Conservation (phyloP, 2,113 vertebrate species). For the Platysternon megacephalum region DNA sequence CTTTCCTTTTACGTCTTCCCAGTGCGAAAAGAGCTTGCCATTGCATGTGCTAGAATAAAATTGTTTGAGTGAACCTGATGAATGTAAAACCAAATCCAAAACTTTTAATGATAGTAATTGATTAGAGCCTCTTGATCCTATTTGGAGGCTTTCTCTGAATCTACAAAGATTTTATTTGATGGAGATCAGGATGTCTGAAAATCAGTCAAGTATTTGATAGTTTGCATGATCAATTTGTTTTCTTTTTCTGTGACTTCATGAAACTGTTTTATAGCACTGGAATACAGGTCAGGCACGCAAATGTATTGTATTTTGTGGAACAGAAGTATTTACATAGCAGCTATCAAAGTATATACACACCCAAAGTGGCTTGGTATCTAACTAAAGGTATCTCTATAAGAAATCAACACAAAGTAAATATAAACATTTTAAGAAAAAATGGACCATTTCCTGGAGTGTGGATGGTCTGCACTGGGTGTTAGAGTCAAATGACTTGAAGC, state of each 20-base stretch:
- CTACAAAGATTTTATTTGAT: not conserved
- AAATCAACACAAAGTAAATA: not conserved
- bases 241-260: not conserved
- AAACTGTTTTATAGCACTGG: not conserved
- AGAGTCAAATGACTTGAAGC: not conserved
- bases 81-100: not conserved
- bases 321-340: not conserved
- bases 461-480: not conserved
- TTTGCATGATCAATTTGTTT: not conserved
- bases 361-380: not conserved
- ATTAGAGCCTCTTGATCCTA: not conserved
- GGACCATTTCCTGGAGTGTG: not conserved
- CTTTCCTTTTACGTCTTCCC: not conserved
- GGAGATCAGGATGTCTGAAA: not conserved
- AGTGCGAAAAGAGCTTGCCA: not conserved
- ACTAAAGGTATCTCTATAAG: not conserved
- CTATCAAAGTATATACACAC: not conserved
- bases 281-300: not conserved
- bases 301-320: not conserved
- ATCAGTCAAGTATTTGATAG: not conserved
- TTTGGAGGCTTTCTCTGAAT: not conserved
- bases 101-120: not conserved
- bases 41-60: not conserved
- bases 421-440: not conserved
- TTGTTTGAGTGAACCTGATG: not conserved